phyloP scores from a whole-genome alignment of 2,113 vertebrate genomes.

The Capreolus pygargus region DNA sequence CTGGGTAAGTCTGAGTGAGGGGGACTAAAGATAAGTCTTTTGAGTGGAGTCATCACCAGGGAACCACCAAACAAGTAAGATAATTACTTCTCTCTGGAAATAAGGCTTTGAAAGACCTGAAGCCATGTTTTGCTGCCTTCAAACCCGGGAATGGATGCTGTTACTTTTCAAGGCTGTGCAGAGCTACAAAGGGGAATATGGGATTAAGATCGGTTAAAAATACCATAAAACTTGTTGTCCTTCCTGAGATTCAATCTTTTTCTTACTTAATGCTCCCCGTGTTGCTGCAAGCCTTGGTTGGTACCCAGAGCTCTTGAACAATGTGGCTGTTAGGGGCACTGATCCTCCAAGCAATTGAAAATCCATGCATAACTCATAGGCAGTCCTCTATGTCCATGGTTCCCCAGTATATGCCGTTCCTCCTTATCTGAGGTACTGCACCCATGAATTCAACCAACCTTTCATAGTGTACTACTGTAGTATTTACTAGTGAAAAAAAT shows the following conservation, averaged over 20 bases:
- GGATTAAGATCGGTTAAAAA: neutral
- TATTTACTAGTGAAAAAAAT: neutral
- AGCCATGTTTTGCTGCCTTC: neutral
- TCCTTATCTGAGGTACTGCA: neutral
- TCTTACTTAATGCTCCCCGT: neutral
- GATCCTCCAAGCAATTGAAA: neutral
- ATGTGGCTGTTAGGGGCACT: neutral
- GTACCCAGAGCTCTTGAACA: neutral
- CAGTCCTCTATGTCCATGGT: neutral
- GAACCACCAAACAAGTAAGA: neutral
- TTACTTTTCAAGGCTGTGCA: neutral
- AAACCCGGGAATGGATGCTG: neutral
- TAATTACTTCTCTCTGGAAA: neutral
- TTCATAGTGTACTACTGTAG: neutral
- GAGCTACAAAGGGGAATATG: neutral
- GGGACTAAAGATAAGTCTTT: neutral
- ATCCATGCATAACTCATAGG: neutral
- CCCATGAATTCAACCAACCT: neutral
- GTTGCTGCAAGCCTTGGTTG: neutral
- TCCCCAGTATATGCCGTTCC: neutral
- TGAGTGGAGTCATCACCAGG: neutral
- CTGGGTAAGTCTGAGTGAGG: neutral
- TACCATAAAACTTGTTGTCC: neutral
- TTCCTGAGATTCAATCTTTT: neutral
- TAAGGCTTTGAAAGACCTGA: neutral